These are phyloP conservation scores for Pectinophora gossypiella DNA, from an alignment of 1,140 invertebrate species.

Conservation along the genomic window DNA sequence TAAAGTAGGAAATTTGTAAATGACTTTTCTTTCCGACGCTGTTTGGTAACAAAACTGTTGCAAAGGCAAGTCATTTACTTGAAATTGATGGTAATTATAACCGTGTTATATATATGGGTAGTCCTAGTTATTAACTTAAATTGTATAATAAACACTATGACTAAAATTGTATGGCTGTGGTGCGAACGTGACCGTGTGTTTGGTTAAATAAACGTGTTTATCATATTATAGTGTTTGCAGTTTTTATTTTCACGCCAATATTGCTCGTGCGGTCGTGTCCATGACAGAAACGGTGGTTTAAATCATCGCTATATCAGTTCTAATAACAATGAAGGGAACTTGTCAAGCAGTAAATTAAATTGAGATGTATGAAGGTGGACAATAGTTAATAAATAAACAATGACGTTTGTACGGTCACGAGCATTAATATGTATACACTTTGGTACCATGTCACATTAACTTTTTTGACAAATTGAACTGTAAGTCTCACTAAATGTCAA, in stretches of 20 bases:
- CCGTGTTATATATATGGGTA: neutral
- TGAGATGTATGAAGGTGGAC: too few species aligned
- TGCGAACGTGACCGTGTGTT: conserved; percentile 39
- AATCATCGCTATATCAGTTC: neutral
- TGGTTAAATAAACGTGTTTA: conserved; percentile 63
- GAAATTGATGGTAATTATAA: neutral
- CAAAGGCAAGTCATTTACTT: neutral
- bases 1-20: neutral
- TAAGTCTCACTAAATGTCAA: too few species aligned
- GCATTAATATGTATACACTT: too few species aligned
- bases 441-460: too few species aligned
- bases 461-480: too few species aligned
- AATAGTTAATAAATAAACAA: too few species aligned
- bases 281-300: neutral
- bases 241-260: conserved; percentile 35
- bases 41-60: neutral
- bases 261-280: conserved; percentile 4
- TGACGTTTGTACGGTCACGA: too few species aligned
- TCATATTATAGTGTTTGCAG: conserved; percentile 46
- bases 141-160: conserved; percentile 24
- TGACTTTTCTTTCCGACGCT: neutral
- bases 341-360: too few species aligned
- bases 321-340: too few species aligned
- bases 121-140: conserved; percentile 10
- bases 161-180: conserved; percentile 39